Evolutionary conservation across 2,888 invertebrate species (phyloP), one percentile per base, ranked within the genome.

Genomic region (Girardia tigrina): DNA sequence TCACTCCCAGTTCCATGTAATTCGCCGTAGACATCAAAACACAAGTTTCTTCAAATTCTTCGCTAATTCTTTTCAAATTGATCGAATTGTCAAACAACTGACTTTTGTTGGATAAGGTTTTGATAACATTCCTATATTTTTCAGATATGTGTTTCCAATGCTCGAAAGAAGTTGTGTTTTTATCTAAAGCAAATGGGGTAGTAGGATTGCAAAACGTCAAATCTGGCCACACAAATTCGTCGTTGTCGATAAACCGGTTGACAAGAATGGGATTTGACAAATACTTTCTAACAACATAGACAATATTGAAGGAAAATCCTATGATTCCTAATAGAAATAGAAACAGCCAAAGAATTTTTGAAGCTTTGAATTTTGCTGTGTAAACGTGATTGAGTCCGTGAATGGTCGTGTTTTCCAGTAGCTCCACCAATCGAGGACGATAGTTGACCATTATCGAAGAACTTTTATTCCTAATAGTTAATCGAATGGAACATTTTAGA

Each of bases 141-240:
- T 12, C 4, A n/a, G 23, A 20, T 4, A n/a, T 56, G 4, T 4
- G 4, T 56, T 12, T n/a, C 56, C 56, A 56, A 56, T 56, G 23
- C 6, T 56, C n/a, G n/a, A 16, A 56, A 12, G 4, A 6, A 2
- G n/a, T 4, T 16, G 4, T n/a, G 2, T 4, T 2, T 56, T 16
- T 56, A 4, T 56, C 56, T 56, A 56, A n/a, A 12, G 36, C 6
- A 70, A 70, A 71, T 26, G 75, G 75, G n/a, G 75, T 71, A 1
- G 75, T 71, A 2, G 75, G 75, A 26, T 76, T 76, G 42, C 76
- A 76, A 69, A 76, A 76, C 26, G 76, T 76, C 42, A 76, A 36
- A 29, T 76, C 76, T 26, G 76, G 76, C 76, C 76, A 76, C n/a
- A 69, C 26, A 42, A 76, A 76, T 26, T 14, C 14, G 14, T 76